These are phyloP conservation scores for Notospermus geniculatus DNA, from an alignment of 1,140 invertebrate species.

Conservation along the genomic window DNA sequence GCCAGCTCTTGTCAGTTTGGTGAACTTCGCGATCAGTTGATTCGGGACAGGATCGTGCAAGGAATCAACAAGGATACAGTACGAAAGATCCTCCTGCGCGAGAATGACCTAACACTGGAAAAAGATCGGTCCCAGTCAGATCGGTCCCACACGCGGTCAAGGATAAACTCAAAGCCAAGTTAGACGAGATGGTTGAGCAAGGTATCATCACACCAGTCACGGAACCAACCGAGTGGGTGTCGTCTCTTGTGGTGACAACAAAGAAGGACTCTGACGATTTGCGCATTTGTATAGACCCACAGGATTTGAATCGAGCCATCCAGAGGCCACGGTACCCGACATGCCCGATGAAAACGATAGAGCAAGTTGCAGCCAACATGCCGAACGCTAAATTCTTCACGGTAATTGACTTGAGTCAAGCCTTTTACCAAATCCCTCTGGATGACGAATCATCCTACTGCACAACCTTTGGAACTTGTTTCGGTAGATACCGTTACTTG, in stretches of 20 bases:
- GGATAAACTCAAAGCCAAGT: slow-evolving; percentile 11
- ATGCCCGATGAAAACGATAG: slow-evolving; percentile 19
- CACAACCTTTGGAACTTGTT: slow-evolving; percentile 4
- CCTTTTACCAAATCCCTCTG: slow-evolving; percentile 23
- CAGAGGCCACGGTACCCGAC: slow-evolving; percentile 25
- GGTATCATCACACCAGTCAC: slow-evolving; percentile 22
- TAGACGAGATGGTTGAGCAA: slow-evolving; percentile 21
- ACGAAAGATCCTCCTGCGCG: no score
- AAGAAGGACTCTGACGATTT: slow-evolving; percentile 16
- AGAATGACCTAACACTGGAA: no score
- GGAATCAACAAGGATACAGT: no score
- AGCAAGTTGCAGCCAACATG: slow-evolving; percentile 18
- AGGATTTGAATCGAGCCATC: slow-evolving; percentile 31
- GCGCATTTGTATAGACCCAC: slow-evolving; percentile 28
- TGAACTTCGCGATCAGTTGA: no score
- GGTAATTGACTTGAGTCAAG: slow-evolving; percentile 15
- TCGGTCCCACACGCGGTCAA: slow-evolving; percentile 14
- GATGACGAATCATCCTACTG: slow-evolving; percentile 12
- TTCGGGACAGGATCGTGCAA: no score
- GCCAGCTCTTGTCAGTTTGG: no score
- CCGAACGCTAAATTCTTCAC: slow-evolving; percentile 21
- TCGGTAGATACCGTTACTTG: slow-evolving; percentile 7
- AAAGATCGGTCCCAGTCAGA: slow-evolving; percentile 10
- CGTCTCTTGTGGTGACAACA: slow-evolving; percentile 17
- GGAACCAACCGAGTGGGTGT: slow-evolving; percentile 29